Evolutionary conservation across 2,113 vertebrate genomes (phyloP).

Genomic region (Hiodon alosoides): DNA sequence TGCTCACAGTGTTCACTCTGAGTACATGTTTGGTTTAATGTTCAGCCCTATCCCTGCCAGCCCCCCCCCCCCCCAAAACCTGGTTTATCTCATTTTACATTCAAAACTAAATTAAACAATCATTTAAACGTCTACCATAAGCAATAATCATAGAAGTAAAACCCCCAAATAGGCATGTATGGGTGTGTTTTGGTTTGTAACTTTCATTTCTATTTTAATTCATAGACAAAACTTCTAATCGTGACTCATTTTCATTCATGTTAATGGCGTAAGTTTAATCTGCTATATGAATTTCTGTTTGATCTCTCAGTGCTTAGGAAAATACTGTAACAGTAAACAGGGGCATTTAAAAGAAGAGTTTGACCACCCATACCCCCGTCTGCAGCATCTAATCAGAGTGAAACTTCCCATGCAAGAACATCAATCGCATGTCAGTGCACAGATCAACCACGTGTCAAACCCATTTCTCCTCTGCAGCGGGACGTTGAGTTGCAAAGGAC

Average conservation of each 20-base stretch:
- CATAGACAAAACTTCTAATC: too few relatives aligned
- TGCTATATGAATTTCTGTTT: slow-evolving; percentile 11
- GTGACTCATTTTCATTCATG: too few relatives aligned
- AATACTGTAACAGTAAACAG: slow-evolving; percentile 24
- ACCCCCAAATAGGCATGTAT: too few relatives aligned
- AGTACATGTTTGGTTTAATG: slow-evolving; percentile 29
- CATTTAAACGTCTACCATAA: too few relatives aligned
- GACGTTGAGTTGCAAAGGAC: slow-evolving; percentile 2
- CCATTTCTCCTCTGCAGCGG: background rate
- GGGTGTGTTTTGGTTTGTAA: too few relatives aligned
- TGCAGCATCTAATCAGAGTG: slow-evolving; percentile 13
- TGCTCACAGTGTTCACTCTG: slow-evolving; percentile 45
- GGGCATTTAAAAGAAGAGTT: slow-evolving; percentile 5
- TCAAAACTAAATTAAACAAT: too few relatives aligned
- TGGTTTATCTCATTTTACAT: too few relatives aligned
- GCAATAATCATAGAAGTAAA: too few relatives aligned
- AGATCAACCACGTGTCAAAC: background rate
- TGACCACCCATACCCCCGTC: slow-evolving; percentile 12
- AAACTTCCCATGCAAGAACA: slow-evolving; percentile 7
- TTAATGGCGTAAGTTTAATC: background rate
- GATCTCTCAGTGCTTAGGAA: slow-evolving; percentile 16
- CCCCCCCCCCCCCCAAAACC: background rate
- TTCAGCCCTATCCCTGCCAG: slow-evolving; percentile 22
- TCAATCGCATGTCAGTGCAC: slow-evolving; percentile 9
- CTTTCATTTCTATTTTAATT: too few relatives aligned